Evolutionary conservation across 1,140 invertebrate genomes (phyloP), one percentile per base, ranked within the genome.

Genomic region (Philopotamus ludificatus): DNA sequence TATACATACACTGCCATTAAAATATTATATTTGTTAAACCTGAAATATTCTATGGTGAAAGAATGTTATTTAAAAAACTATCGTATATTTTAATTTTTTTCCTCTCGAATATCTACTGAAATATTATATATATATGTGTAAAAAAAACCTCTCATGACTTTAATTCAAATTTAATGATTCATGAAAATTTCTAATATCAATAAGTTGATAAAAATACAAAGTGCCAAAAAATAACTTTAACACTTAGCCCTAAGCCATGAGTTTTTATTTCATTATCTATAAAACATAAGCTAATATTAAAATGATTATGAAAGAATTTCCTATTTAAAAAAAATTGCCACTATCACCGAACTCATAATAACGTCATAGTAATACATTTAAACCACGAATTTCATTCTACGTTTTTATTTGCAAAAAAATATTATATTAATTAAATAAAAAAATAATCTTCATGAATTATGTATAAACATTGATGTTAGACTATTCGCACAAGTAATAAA

Each of bases 71-170:
- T 12, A 12, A 18, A 44, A 50, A 50, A 2, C 12, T 3, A 21
- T 50, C 18, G 21, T 12, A 3, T 3, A 50, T 50, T 20, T 34
- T n/a, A 53, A 53, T 2, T 34, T 55, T 9, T 50, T 34, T 55
- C 41, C 7, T 55, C 21, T 55, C 15, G 9, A 21, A 10, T 34
- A 41, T 16, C 15, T 55, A 34, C n/a, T 34, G 25, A 18, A 25
- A 55, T 39, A 18, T 8, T 34, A 3, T 1, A n/a, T 41, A 16
- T 50, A 16, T 41, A 55, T 34, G n/a, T 25, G 8, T 20, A 55
- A 3, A 26, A 55, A 55, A 51, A 51, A 51, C 49, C 49, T 51
- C 20, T 34, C 34, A 10, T 23, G 34, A 39, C 53, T 23, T 55
- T 34, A 55, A 55, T 16, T 26, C 15, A 18, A 10, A n/a, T 23